Percentiles rank a stretch among this genome's conserved stretches.
phyloP scores from a whole-genome alignment of 2,888 invertebrate species.

The Mayetiola destructor region DNA sequence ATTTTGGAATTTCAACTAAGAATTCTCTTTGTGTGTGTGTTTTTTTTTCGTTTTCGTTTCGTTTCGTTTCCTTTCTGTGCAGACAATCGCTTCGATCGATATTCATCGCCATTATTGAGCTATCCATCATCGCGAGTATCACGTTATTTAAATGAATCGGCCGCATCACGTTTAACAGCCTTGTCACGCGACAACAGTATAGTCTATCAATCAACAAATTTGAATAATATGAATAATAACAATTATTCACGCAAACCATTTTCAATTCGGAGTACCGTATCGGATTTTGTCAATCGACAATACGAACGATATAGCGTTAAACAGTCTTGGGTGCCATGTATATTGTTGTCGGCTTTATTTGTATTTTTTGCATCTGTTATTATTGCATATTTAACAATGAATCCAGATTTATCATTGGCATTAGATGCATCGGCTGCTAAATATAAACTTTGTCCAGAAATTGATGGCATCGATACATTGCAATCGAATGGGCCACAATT shows the following conservation, averaged over 20 bases:
- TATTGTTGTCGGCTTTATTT: conserved; percentile 44
- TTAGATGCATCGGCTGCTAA: conserved; percentile 35
- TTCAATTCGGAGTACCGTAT: conserved; percentile 20
- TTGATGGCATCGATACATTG: conserved; percentile 38
- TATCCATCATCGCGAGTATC: background rate
- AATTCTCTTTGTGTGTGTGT: no score
- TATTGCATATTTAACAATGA: conserved; percentile 50
- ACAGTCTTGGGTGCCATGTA: conserved; percentile 42
- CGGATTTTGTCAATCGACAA: conserved; percentile 22
- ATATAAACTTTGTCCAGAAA: conserved; percentile 43
- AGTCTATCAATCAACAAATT: conserved; percentile 14
- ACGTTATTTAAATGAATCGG: conserved; percentile 32
- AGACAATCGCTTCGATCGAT: background rate
- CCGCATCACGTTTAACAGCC: conserved; percentile 11
- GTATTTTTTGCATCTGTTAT: conserved; percentile 52
- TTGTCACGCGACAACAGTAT: conserved; percentile 14
- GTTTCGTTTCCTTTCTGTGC: background rate
- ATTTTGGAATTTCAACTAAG: background rate
- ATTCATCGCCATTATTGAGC: background rate
- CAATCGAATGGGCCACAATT: conserved; percentile 30
- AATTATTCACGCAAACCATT: conserved; percentile 3
- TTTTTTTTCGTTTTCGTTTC: background rate
- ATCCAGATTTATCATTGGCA: conserved; percentile 28
- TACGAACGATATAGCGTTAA: conserved; percentile 26
- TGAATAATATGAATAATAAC: conserved; percentile 18